A percentile compares a stretch with the other conserved stretches of the same genome.
Conservation (phyloP, 2,797 vertebrate genomes). For the Chelon auratus region DNA sequence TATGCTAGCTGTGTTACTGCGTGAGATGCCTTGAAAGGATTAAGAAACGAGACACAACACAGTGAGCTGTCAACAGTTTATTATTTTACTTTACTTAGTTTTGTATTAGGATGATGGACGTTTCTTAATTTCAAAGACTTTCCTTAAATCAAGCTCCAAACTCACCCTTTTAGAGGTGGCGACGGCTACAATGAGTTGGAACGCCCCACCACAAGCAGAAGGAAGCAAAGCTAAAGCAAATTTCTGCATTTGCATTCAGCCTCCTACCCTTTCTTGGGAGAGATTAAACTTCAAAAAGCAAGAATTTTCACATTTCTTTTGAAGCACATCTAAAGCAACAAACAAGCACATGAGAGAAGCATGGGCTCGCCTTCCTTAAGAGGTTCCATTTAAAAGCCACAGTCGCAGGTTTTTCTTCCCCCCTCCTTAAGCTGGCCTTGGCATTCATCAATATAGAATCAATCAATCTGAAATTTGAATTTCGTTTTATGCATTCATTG, state of each 20-base stretch:
- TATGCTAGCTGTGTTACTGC: conserved; percentile 66
- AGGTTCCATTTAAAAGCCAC: conserved; percentile 50
- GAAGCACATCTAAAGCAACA: conserved; percentile 61
- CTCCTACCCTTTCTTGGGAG: conserved; percentile 52
- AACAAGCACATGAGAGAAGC: conserved; percentile 42
- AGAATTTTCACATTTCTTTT: conserved; percentile 64
- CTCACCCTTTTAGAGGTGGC: neutral
- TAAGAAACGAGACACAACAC: conserved; percentile 64
- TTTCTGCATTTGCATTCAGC: conserved; percentile 70
- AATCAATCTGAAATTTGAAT: conserved; percentile 76
- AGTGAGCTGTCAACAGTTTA: conserved; percentile 20
- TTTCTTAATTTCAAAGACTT: conserved; percentile 26
- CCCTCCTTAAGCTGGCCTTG: conserved; percentile 44
- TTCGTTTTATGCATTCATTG: conserved; percentile 72
- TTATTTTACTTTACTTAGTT: neutral
- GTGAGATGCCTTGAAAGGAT: conserved; percentile 66
- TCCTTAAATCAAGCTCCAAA: conserved; percentile 12
- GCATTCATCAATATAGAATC: conserved; percentile 77
- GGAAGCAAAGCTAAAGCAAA: conserved; percentile 44
- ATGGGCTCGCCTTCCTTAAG: conserved; percentile 42
- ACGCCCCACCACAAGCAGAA: conserved; percentile 29
- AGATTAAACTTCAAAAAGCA: conserved; percentile 73
- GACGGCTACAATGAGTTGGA: conserved; percentile 21
- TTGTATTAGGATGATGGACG: neutral
- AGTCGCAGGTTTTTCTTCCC: conserved; percentile 5